Evolutionary conservation across 2,888 invertebrate genomes (phyloP), one percentile per base, ranked within the genome.

Genomic region (Parascotia fuliginaria): DNA sequence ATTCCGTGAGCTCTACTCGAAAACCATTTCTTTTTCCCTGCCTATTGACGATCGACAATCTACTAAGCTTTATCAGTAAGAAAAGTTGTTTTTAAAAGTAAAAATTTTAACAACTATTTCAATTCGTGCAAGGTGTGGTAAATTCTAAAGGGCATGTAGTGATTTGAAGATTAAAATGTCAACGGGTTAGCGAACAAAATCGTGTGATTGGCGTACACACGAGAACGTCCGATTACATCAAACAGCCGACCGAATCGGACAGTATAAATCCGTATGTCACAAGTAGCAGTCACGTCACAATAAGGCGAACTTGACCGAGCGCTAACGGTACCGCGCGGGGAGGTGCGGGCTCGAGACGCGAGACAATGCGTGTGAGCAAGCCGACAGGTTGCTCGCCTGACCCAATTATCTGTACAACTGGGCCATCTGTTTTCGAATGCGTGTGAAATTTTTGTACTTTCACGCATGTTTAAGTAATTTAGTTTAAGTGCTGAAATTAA

Each of bases 331-430:
- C 80, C 28, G 75, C 58, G 71, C 76, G 72, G 55, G 31, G 47
- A 22, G 33, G 41, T 31, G 50, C 42, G 40, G 44, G 52, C 70
- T 60, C 69, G 73, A 75, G 75, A 66, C 79, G 78, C 83, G 77
- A 88, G 83, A 89, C 89, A 89, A 91, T 89, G 89, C 88, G 89
- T 86, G 87, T 78, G 82, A 83, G 80, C 77, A 68, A 70, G 72
- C 73, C 79, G 73, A 79, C 91, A 90, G 92, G 90, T 90, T 90
- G 89, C 87, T 87, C 87, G 87, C 74, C 84, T 90, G 89, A 91
- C 92, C 90, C 81, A 91, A 91, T 90, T 90, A 89, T 86, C 79
- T 71, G 54, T 62, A 75, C 84, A 70, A 87, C 83, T 87, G 79
- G 87, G 87, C 77, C 82, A 79, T 75, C 71, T 83, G 80, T 81